Conservation (phyloP, 2,888 invertebrate species). For the Thymelicus lineola region DNA sequence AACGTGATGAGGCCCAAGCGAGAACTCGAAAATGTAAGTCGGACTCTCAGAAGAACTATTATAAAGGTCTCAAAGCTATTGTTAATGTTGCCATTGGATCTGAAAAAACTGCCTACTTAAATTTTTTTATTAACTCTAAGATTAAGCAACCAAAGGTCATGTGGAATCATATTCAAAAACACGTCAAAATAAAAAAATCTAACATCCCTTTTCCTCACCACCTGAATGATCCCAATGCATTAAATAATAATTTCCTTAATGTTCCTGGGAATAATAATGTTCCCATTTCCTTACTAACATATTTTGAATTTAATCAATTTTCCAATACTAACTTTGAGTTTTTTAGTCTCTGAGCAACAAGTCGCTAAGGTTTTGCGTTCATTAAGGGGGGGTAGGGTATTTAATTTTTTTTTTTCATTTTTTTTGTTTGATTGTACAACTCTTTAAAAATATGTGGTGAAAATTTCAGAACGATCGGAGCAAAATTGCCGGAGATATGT, state of each 20-base stretch:
- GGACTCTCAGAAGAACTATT: neutral
- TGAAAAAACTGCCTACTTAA: constrained; percentile 22
- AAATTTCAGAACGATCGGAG: too few species aligned
- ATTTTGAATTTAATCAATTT: neutral
- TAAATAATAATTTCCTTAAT: constrained; percentile 18
- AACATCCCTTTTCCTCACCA: neutral
- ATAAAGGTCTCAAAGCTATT: constrained; percentile 16
- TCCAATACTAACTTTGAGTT: neutral
- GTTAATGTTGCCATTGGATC: neutral
- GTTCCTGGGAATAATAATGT: neutral
- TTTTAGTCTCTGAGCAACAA: too few species aligned
- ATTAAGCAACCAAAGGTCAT: neutral
- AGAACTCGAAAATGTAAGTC: neutral
- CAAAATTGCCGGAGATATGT: too few species aligned
- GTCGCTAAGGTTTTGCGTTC: too few species aligned
- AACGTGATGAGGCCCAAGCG: constrained; percentile 4
- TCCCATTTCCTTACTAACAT: neutral
- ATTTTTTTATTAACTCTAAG: constrained; percentile 5
- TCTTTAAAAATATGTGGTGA: too few species aligned
- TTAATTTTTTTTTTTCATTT: too few species aligned
- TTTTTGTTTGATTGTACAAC: too few species aligned
- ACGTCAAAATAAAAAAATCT: neutral
- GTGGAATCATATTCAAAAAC: constrained; percentile 19
- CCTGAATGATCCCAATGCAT: constrained; percentile 14
- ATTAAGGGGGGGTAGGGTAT: too few species aligned